Percentiles rank a stretch among this genome's conserved stretches.
Conservation (phyloP, 2,797 vertebrate genomes). For the Mormyrops attenuatus region DNA sequence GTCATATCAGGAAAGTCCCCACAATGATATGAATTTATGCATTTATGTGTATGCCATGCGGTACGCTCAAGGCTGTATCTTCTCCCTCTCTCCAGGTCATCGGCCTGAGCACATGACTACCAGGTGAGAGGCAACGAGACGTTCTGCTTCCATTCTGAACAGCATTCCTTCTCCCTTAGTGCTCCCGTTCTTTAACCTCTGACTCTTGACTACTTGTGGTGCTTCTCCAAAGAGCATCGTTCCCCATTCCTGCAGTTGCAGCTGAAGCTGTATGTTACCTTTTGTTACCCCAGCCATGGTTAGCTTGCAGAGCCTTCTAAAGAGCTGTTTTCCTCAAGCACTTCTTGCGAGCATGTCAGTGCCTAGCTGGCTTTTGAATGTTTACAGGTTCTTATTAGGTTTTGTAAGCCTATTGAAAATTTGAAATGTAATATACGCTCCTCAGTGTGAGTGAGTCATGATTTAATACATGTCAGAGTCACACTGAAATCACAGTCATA, state of each 20-base stretch:
- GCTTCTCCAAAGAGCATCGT: not conserved
- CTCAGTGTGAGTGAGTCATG: not conserved
- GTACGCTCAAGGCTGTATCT: not conserved
- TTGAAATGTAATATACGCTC: not conserved
- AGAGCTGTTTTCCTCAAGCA: not conserved
- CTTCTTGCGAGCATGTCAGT: not conserved
- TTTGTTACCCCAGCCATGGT: not conserved
- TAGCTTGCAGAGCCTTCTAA: not conserved
- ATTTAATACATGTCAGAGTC: not conserved
- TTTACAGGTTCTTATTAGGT: not conserved
- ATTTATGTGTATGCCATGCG: not conserved
- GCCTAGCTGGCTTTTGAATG: not conserved
- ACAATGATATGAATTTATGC: not conserved
- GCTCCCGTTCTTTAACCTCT: not conserved
- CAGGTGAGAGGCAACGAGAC: slow-evolving; percentile 55
- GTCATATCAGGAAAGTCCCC: not conserved
- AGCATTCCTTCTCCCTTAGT: not conserved
- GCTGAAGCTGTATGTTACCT: not conserved
- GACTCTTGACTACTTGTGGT: not conserved
- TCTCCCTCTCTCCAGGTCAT: slow-evolving; percentile 55
- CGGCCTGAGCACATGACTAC: slow-evolving; percentile 73
- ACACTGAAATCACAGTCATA: not conserved
- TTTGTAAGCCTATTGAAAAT: not conserved
- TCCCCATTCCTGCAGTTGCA: not conserved
- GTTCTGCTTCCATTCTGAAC: not conserved